Base-by-base conservation (phyloP, 2,888 invertebrate species). In the Coenonympha arcania region DNA sequence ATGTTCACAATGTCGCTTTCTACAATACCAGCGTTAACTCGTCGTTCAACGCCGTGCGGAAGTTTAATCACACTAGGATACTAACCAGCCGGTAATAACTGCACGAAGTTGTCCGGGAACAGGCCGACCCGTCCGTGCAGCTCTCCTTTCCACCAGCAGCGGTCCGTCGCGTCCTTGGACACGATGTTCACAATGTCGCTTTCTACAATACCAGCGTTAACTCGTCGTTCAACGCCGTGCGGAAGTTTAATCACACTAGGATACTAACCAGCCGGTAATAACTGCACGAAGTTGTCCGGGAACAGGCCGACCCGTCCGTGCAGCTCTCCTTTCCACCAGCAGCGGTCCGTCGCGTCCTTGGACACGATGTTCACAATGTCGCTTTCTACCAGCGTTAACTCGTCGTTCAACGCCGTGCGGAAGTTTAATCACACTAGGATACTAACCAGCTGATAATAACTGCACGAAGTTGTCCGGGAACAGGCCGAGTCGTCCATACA, bases 251-350 rank as follows among this genome's bases (percentile, higher is more conserved):
- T n/a, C n/a, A n/a, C n/a, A 28, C n/a, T 28, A 4, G 3, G 1
- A 13, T 31, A 31, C 31, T 33, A 5, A 33, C 31, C 31, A 8
- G 31, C 16, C 4, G 31, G 31, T 9, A 94, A 68, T 31, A 94
- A 71, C 66, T 91, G 90, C 11, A 96, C 96, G 80, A 99, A 99
- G 87, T 99, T 99, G 74, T 99, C 98, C 0, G 99, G 99, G 76
- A 99, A 99, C 2, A 99, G 91, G 4, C 99, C 99, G 47, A 93
- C 86, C 70, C 91, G 91, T 33, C 98, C 98, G 63, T 91, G 89
- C 0, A 96, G 71, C 82, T 99, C 98, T 41, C 99, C 99, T 75
- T 93, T 93, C 97, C 98, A 99, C 99, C 99, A 99, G 48, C 99
- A 99, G 65, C 94, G 93, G 81, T 98, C 98, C 46, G 95, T 95